Evolutionary conservation across 2,797 vertebrate species (phyloP), one percentile per base, ranked within the genome.

Genomic region (Macrochelys suwanniensis): DNA sequence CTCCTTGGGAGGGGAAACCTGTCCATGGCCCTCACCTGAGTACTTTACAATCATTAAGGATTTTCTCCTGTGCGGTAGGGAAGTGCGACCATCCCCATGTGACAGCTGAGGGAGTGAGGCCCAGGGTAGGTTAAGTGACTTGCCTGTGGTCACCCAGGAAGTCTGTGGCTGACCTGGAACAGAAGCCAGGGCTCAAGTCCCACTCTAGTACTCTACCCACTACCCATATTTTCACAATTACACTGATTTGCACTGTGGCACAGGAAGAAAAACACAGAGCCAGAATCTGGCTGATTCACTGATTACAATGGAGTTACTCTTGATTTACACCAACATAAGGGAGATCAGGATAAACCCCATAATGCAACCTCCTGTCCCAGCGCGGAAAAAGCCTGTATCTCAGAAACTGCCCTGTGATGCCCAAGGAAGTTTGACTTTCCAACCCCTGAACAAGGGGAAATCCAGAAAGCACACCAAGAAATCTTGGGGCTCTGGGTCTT

Each of bases 101-200:
- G 86, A 93, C 96, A 97, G 97, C 95, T 96, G 94, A 80, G 94
- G 95, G 93, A 87, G 90, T 80, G 68, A 23, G 57, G 56, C 31
- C 85, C 45, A 80, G 49, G 77, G 45, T 5, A 84, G 37, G 87
- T 71, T 83, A 94, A 31, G 28, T 23, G 59, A 79, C 23, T 25
- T 80, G 56, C 51, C 76, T 90, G 82, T 90, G 89, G 91, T 96
- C 91, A 94, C 80, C 89, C 45, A 94, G 85, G 82, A 88, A 96
- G 81, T 92, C 82, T 90, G 61, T 0, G 47, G 89, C 92, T 95
- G 93, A 49, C 42, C 57, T 68, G 95, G 91, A 97, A 97, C 93
- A 90, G 92, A 94, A 93, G 23, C 19, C 56, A 90, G 56, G 61
- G 90, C 89, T 84, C 84, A 47, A 95, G 59, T 85, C 59, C 25